A percentile compares a stretch with the other conserved stretches of the same genome.
phyloP scores from a whole-genome alignment of 2,888 invertebrate genomes.

The Trichopria drosophilae region DNA sequence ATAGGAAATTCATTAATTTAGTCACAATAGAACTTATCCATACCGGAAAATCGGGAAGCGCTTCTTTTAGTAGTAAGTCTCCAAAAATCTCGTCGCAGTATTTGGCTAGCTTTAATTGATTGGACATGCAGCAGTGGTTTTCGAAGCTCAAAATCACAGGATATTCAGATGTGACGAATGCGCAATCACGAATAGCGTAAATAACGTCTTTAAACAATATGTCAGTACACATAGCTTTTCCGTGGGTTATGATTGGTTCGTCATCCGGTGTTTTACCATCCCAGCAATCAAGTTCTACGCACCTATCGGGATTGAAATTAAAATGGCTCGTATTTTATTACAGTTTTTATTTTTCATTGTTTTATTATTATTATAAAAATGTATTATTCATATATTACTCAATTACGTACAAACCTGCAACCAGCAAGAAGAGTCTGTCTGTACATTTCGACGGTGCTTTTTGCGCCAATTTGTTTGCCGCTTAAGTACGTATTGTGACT shows the following conservation, averaged over 20 bases:
- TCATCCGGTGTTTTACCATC: slow-evolving; percentile 69
- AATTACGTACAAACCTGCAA: slow-evolving; percentile 48
- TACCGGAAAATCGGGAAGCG: slow-evolving; percentile 65
- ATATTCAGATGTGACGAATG: slow-evolving; percentile 69
- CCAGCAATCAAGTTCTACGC: slow-evolving; percentile 73
- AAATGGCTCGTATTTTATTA: no score
- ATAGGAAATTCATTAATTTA: no score
- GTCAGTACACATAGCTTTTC: slow-evolving; percentile 76
- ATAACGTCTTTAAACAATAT: slow-evolving; percentile 68
- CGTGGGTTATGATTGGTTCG: slow-evolving; percentile 75
- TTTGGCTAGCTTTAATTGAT: slow-evolving; percentile 71
- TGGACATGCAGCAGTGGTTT: slow-evolving; percentile 69
- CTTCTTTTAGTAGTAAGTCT: slow-evolving; percentile 66
- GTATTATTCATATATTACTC: slow-evolving; percentile 1
- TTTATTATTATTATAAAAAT: neutral
- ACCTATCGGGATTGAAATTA: slow-evolving; percentile 56
- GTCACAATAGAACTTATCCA: no score
- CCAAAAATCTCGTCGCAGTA: slow-evolving; percentile 73
- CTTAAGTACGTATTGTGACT: slow-evolving; percentile 68
- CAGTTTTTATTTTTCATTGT: neutral
- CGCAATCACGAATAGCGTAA: slow-evolving; percentile 68
- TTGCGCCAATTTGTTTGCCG: slow-evolving; percentile 70
- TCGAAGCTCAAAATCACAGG: slow-evolving; percentile 73
- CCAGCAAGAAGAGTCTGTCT: slow-evolving; percentile 54
- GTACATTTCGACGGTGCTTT: slow-evolving; percentile 73